These are phyloP conservation scores for Hipparchia semele DNA, from an alignment of 2,888 invertebrate genomes.

Conservation along the genomic window DNA sequence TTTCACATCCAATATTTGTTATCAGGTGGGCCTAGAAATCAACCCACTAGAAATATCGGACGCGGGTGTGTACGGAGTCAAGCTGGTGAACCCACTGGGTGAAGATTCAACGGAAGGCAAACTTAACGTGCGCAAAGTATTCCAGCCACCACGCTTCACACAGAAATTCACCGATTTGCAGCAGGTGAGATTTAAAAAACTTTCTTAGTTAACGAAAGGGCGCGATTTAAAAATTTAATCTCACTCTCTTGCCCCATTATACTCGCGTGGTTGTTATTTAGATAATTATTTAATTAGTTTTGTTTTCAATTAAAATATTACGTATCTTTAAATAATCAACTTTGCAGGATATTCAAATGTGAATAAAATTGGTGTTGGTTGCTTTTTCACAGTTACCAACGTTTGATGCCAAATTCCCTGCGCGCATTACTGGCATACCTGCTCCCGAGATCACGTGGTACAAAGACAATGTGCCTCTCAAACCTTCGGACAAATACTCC, in stretches of 20 bases:
- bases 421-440: constrained; percentile 91
- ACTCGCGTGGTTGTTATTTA: too few relatives aligned
- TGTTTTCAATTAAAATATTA: not conserved
- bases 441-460: constrained; percentile 94
- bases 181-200: constrained; percentile 56
- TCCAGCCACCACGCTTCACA: constrained; percentile 90
- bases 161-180: constrained; percentile 84
- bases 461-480: constrained; percentile 90
- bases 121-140: constrained; percentile 90
- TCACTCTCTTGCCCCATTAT: too few relatives aligned
- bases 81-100: constrained; percentile 89
- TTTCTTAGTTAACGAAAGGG: too few relatives aligned
- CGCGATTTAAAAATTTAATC: too few relatives aligned
- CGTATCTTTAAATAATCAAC: not conserved
- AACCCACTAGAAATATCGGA: constrained; percentile 87
- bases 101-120: constrained; percentile 87
- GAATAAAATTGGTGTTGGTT: not conserved
- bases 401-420: constrained; percentile 92
- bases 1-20: not conserved
- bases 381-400: constrained; percentile 83
- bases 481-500: constrained; percentile 87
- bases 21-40: constrained; percentile 88
- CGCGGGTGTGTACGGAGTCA: constrained; percentile 91
- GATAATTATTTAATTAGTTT: too few relatives aligned
- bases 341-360: not conserved